Percentiles rank a stretch among this genome's conserved stretches.
phyloP scores from a whole-genome alignment of 2,888 invertebrate genomes.

The Buathra laborator region DNA sequence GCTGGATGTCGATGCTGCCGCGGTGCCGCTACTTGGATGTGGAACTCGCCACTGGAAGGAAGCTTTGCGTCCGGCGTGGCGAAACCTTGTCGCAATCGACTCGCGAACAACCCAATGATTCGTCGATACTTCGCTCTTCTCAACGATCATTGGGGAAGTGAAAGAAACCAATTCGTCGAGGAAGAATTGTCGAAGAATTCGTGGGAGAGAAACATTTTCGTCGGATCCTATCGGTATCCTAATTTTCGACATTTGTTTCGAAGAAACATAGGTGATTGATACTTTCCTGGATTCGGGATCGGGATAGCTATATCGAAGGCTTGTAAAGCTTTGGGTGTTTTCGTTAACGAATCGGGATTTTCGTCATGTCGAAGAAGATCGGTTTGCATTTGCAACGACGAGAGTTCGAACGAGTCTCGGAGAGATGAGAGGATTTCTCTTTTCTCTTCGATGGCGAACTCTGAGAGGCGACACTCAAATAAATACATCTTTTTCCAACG shows the following conservation, averaged over 20 bases:
- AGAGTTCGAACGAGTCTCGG: conserved; percentile 44
- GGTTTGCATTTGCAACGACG: conserved; percentile 17
- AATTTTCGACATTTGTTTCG: not conserved
- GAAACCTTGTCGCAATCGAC: not conserved
- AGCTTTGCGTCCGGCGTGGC: conserved; percentile 24
- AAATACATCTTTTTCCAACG: conserved; percentile 69
- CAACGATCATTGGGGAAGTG: too few relatives aligned
- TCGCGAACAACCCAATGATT: conserved; percentile 15
- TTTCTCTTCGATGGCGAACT: conserved; percentile 62
- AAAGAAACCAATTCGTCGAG: too few relatives aligned
- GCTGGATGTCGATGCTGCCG: not conserved
- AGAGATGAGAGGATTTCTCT: conserved; percentile 61
- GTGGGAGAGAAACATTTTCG: conserved; percentile 1
- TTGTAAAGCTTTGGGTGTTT: not conserved
- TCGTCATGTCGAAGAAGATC: conserved; percentile 4
- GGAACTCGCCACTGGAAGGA: conserved; percentile 11
- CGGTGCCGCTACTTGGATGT: not conserved
- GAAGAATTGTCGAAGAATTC: too few relatives aligned
- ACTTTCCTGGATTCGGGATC: not conserved
- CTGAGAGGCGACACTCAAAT: conserved; percentile 70
- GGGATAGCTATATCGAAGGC: not conserved
- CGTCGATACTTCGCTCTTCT: not conserved
- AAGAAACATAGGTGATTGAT: not conserved
- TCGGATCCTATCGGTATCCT: not conserved
- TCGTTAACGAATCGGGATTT: conserved; percentile 52